Conservation (phyloP, 1,140 invertebrate species). For the Agraylea sexmaculata region DNA sequence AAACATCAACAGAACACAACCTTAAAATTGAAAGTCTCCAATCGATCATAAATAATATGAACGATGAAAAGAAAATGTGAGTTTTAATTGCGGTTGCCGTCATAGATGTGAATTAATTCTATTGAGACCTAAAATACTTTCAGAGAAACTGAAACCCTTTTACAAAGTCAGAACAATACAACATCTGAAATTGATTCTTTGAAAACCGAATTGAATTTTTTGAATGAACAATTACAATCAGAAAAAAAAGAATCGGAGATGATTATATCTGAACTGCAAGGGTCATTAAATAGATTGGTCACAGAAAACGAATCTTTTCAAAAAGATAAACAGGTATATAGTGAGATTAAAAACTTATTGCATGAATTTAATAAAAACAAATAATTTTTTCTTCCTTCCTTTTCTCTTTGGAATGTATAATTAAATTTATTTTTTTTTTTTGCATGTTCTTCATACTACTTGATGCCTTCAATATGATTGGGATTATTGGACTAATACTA, state of each 20-base stretch:
- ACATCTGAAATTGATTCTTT: conserved; percentile 18
- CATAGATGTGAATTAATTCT: conserved; percentile 26
- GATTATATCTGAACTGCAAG: conserved; percentile 8
- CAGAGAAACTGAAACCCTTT: conserved; percentile 25
- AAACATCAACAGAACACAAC: conserved; percentile 23
- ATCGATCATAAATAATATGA: conserved; percentile 21
- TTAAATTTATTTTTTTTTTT: too few relatives aligned
- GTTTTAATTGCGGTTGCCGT: too few relatives aligned
- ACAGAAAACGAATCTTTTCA: conserved; percentile 30
- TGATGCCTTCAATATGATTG: too few relatives aligned
- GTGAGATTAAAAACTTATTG: conserved; percentile 1
- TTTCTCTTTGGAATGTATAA: conserved; percentile 14
- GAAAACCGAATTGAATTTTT: conserved; percentile 23
- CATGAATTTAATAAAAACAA: conserved; percentile 6
- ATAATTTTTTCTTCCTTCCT: not conserved
- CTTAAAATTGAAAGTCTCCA: conserved; percentile 19
- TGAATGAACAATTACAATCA: conserved; percentile 21
- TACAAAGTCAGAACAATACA: conserved; percentile 25
- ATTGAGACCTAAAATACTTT: conserved; percentile 25
- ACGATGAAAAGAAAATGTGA: conserved; percentile 17
- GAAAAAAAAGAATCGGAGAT: conserved; percentile 17
- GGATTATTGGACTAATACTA: too few relatives aligned
- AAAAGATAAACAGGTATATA: conserved; percentile 31
- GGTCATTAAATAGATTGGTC: conserved; percentile 32
- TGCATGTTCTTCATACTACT: too few relatives aligned